Conservation (phyloP, 1,140 invertebrate species). For the Gyrodactylus bullatarudis region DNA sequence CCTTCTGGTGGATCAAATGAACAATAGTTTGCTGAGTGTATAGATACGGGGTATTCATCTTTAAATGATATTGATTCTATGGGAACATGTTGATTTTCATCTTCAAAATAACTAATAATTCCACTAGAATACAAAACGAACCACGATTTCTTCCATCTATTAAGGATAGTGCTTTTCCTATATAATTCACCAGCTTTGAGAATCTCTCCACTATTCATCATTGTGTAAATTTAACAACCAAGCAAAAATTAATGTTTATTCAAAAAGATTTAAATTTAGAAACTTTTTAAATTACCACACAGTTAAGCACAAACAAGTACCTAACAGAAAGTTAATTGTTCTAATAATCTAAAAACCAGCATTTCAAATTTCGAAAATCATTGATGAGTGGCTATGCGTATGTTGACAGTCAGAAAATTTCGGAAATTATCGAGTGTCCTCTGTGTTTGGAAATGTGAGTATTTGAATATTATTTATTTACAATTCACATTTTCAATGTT, state of each 20-base stretch:
- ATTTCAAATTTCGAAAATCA: not conserved
- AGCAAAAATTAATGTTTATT: no score
- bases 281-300: no score
- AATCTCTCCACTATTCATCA: not conserved
- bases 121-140: not conserved
- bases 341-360: no score
- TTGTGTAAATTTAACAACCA: no score
- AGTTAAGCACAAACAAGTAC: no score
- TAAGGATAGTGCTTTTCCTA: not conserved
- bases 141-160: not conserved
- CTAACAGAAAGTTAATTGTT: no score
- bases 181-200: not conserved
- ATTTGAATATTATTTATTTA: no score
- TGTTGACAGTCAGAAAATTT: not conserved
- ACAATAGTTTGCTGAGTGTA: not conserved
- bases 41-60: not conserved
- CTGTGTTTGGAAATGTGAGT: not conserved
- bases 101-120: not conserved
- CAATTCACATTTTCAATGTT: no score
- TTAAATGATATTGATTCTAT: not conserved
- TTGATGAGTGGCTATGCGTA: not conserved
- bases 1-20: not conserved
- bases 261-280: no score
- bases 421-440: not conserved
- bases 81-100: not conserved